Evolutionary conservation across 2,888 invertebrate species (phyloP).

Genomic region (Pardosa pseudoannulata): DNA sequence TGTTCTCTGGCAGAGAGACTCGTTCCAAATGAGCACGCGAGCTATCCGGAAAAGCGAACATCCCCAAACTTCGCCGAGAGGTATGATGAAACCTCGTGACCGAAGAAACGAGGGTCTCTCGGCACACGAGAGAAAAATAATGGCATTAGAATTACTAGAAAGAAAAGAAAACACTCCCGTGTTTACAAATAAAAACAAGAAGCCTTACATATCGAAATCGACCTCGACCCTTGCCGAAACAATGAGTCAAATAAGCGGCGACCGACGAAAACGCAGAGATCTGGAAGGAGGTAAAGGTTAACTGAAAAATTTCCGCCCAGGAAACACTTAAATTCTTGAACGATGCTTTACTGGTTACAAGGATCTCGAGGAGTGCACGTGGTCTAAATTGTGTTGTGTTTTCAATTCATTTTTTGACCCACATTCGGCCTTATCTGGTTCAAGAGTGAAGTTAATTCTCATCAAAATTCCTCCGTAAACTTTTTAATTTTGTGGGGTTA

Average conservation of each 20-base stretch:
- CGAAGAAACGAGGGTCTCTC: neutral
- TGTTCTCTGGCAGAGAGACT: neutral
- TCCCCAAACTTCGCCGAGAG: conserved; percentile 3
- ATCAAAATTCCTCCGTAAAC: neutral
- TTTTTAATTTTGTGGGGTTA: neutral
- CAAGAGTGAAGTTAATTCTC: neutral
- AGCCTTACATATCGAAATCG: neutral
- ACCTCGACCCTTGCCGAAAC: neutral
- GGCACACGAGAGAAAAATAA: neutral
- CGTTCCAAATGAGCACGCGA: neutral
- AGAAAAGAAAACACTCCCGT: neutral
- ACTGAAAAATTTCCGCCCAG: too few relatives aligned
- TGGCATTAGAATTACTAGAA: neutral
- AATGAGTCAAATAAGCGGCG: neutral
- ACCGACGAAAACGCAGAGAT: neutral
- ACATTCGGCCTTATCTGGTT: neutral
- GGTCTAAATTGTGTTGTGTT: neutral
- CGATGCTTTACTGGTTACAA: neutral
- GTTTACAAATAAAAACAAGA: neutral
- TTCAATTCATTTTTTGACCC: neutral
- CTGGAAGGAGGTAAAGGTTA: too few relatives aligned
- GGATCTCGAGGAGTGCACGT: too few relatives aligned
- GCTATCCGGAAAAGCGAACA: neutral
- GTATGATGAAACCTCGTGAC: conserved; percentile 4
- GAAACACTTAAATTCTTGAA: too few relatives aligned